Base-by-base conservation (phyloP, 2,113 vertebrate genomes). In the Pycnonotus jocosus region DNA sequence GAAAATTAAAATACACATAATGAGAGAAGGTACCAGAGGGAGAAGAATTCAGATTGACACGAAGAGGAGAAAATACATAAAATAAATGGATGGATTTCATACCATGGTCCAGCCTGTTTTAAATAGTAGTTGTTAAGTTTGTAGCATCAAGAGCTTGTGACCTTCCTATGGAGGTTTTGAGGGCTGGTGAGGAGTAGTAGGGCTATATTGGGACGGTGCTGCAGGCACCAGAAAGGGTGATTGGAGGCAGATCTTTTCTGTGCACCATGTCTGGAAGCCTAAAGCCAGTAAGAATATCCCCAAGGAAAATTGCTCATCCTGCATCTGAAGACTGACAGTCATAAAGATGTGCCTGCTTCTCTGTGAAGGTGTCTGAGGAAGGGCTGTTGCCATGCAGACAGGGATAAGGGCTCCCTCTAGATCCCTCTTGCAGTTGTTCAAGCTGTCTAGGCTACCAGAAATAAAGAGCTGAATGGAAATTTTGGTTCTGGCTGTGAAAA, bases 401-500 rank as follows among this genome's bases (percentile, higher is more conserved):
- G 24, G 35, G 30, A 17, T 77, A 89, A 73, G 42, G 27, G 51
- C 66, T 96, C 61, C 47, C 42, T 82, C 73, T 92, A 78, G 54
- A 92, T 94, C 15, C 27, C 57, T 79, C 28, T 93, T 95, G 54
- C 42, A 58, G 77, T 92, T 88, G 72, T 74, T 93, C 64, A 83
- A 62, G 56, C 48, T 88, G n/a, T 83, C 71, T 83, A 64, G 82
- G 90, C 37, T 81, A 81, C 82, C 92, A 88, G 61, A 81, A 96
- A 81, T 90, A 92, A 94, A 86, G 61, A 93, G 33, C 88, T 95
- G 88, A 96, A 96, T 95, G 92, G 88, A 94, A 95, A 92, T 95
- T 93, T 95, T 92, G 35, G n/a, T 70, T 81, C 95, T 94, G 57
- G 72, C 65, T 94, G 65, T 93, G 90, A 86, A 93, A 90, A 94